Conservation (phyloP, 2,888 invertebrate species). For the Galerucella nymphaeae region DNA sequence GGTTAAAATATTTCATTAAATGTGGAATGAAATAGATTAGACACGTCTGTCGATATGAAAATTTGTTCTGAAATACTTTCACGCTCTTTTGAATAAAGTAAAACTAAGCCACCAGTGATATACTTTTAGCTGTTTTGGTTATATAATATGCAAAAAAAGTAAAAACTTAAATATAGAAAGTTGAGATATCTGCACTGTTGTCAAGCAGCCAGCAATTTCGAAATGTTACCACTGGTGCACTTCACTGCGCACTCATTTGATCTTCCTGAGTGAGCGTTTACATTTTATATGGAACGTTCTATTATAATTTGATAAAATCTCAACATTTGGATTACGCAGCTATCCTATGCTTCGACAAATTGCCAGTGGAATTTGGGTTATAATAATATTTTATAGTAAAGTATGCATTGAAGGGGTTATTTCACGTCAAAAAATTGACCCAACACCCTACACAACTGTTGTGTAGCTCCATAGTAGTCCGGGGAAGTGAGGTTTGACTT, state of each 20-base stretch:
- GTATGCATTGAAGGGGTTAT: too few relatives aligned
- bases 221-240: constrained; percentile 36
- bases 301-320: neutral
- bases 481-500: too few relatives aligned
- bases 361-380: too few relatives aligned
- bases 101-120: constrained; percentile 1
- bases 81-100: neutral
- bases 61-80: constrained; percentile 3
- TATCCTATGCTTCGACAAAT: too few relatives aligned
- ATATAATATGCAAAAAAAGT: constrained; percentile 32
- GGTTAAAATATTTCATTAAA: neutral
- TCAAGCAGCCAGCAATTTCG: constrained; percentile 49
- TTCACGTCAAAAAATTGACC: too few relatives aligned
- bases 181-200: constrained; percentile 49
- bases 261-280: neutral
- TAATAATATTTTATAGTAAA: too few relatives aligned
- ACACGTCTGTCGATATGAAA: neutral
- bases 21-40: neutral
- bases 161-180: constrained; percentile 43
- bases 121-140: constrained; percentile 20
- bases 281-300: neutral
- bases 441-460: too few relatives aligned
- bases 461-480: too few relatives aligned
- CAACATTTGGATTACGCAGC: neutral
- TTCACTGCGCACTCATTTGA: neutral